A percentile compares a stretch with the other conserved stretches of the same genome.
These are phyloP conservation scores for Minunthozetes semirufus DNA, from an alignment of 2,888 invertebrate genomes.

Conservation along the genomic window DNA sequence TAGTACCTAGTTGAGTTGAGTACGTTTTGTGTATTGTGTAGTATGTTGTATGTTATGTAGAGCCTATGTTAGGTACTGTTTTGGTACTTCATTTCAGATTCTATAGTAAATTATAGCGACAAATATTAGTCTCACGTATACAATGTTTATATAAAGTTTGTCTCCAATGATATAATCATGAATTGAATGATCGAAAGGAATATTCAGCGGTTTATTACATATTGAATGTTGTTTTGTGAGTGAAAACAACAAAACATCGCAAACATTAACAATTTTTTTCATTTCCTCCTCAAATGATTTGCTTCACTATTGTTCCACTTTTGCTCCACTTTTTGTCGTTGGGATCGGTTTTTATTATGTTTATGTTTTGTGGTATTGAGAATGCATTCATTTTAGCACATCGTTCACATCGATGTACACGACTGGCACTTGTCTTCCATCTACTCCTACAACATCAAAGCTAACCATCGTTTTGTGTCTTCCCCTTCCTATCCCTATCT, in stretches of 20 bases:
- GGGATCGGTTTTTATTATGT: conserved; percentile 18
- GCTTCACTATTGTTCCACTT: too few species aligned
- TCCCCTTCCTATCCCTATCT: conserved; percentile 4
- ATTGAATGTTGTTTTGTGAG: not conserved
- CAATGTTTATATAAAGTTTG: not conserved
- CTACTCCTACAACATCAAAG: not conserved
- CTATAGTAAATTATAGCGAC: conserved; percentile 1
- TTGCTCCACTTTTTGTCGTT: too few species aligned
- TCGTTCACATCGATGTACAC: conserved; percentile 8
- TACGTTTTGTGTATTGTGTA: not conserved
- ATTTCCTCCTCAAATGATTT: conserved; percentile 27
- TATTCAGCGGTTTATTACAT: not conserved
- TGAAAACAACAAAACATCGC: not conserved
- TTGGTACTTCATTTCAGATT: not conserved
- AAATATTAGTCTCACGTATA: conserved; percentile 12
- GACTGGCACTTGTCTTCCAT: conserved; percentile 4
- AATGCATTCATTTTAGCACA: conserved; percentile 26
- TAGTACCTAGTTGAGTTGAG: not conserved
- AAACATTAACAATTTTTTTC: conserved; percentile 23
- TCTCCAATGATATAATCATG: conserved; percentile 2
- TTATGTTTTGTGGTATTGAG: conserved; percentile 24
- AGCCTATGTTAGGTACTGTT: not conserved
- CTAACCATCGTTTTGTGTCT: not conserved
- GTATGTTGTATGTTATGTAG: not conserved
- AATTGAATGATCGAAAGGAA: not conserved